phyloP scores from a whole-genome alignment of 2,797 vertebrate genomes.

The Cheirogaleus major region DNA sequence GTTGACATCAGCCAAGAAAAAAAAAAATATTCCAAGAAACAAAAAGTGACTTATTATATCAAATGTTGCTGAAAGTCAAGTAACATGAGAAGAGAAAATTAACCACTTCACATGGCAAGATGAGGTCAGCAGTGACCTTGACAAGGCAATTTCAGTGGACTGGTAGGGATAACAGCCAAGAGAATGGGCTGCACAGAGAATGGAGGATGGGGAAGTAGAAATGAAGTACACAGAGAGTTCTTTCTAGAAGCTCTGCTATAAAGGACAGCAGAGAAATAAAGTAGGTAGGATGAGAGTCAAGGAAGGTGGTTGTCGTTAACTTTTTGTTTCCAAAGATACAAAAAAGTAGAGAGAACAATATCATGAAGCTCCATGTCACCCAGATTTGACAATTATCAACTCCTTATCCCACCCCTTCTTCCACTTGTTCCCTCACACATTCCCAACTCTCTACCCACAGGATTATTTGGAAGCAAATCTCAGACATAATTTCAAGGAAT shows the following conservation, averaged over 20 bases:
- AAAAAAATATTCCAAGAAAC: slow-evolving; percentile 13
- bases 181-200: background rate
- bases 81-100: background rate
- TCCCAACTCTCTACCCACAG: background rate
- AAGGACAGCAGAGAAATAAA: background rate
- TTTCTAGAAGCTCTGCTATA: background rate
- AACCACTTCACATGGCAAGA: background rate
- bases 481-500: background rate
- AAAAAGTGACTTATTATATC: background rate
- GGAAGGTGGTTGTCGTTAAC: background rate
- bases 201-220: background rate
- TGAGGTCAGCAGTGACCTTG: background rate
- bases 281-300: background rate
- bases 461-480: background rate
- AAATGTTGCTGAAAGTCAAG: background rate
- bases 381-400: background rate
- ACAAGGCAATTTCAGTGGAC: background rate
- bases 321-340: background rate
- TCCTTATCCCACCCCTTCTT: background rate
- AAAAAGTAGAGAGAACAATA: background rate
- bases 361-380: background rate
- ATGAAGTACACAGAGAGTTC: background rate
- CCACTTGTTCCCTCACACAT: background rate
- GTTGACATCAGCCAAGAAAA: background rate
- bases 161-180: background rate